Percentiles rank a stretch among this genome's conserved stretches.
Evolutionary conservation across 2,888 invertebrate genomes (phyloP).

Genomic region (Chrysolina haemoptera): DNA sequence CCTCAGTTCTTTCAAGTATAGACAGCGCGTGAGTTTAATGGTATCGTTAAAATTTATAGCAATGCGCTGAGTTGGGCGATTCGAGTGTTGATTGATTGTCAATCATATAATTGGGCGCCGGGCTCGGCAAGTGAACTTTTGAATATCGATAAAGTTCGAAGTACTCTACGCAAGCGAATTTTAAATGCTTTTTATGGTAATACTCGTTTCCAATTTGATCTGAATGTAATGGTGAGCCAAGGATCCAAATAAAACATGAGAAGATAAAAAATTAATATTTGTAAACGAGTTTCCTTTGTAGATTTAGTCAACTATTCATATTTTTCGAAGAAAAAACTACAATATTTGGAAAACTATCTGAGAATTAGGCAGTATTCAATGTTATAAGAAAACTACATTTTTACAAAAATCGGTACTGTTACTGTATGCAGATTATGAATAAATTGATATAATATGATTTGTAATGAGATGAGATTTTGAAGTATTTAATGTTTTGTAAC

Average conservation of each 20-base stretch:
- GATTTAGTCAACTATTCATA: too few species aligned
- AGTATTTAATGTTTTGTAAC: too few species aligned
- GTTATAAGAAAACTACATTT: too few species aligned
- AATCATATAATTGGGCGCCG: conserved; percentile 28
- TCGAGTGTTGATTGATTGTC: conserved; percentile 30
- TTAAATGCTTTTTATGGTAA: background rate
- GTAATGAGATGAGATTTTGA: too few species aligned
- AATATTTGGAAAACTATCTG: too few species aligned
- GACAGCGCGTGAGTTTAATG: conserved; percentile 18
- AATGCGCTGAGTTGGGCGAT: conserved; percentile 5
- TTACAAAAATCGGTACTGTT: too few species aligned
- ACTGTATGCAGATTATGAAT: too few species aligned
- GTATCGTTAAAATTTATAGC: conserved; percentile 24
- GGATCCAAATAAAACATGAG: background rate
- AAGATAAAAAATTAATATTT: too few species aligned
- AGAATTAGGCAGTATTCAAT: too few species aligned
- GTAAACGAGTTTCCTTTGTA: too few species aligned
- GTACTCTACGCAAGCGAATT: background rate
- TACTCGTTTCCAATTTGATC: background rate
- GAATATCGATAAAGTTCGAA: conserved; percentile 5
- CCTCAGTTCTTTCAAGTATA: conserved; percentile 4
- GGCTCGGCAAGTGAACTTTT: background rate
- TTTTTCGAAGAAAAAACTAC: too few species aligned
- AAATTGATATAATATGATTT: too few species aligned
- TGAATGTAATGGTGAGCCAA: background rate